A percentile compares a stretch with the other conserved stretches of the same genome.
These are phyloP conservation scores for Poeciliopsis presidionis DNA, from an alignment of 2,797 vertebrate species.

Conservation along the genomic window DNA sequence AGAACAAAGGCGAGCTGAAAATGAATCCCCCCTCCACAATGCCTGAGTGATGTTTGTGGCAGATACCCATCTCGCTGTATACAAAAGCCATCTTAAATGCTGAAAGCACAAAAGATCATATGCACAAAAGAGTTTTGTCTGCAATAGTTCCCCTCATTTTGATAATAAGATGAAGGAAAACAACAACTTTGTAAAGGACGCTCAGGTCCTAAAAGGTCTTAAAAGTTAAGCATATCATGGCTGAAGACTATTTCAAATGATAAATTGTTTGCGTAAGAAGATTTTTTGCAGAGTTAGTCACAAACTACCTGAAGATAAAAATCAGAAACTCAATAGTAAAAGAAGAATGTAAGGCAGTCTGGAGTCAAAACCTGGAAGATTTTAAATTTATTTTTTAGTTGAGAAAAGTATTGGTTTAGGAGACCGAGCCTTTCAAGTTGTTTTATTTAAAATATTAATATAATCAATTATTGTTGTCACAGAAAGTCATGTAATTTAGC, in stretches of 20 bases:
- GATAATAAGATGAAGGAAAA: slow-evolving; percentile 75
- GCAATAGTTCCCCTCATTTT: slow-evolving; percentile 77
- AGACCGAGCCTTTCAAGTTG: not conserved
- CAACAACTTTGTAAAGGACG: slow-evolving; percentile 68
- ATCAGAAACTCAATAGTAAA: not conserved
- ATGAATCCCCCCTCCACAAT: slow-evolving; percentile 91
- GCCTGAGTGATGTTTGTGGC: slow-evolving; percentile 90
- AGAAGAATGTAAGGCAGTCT: not conserved
- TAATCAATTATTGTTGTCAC: not conserved
- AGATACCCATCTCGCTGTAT: slow-evolving; percentile 88
- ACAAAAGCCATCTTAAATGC: slow-evolving; percentile 84
- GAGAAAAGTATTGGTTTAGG: not conserved
- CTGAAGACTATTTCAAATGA: slow-evolving; percentile 20
- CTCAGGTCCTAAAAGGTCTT: slow-evolving; percentile 49
- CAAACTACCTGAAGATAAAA: not conserved
- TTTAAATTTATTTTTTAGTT: not conserved
- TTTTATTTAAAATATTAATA: not conserved
- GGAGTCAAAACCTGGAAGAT: not conserved
- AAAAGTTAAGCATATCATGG: slow-evolving; percentile 56
- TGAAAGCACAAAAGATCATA: slow-evolving; percentile 83
- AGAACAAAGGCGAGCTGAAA: slow-evolving; percentile 92
- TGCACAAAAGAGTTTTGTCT: slow-evolving; percentile 81
- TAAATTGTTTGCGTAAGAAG: not conserved
- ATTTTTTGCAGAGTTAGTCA: not conserved
- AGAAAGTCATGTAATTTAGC: not conserved